Base-by-base conservation (phyloP, 2,113 vertebrate genomes). In the Menura novaehollandiae region DNA sequence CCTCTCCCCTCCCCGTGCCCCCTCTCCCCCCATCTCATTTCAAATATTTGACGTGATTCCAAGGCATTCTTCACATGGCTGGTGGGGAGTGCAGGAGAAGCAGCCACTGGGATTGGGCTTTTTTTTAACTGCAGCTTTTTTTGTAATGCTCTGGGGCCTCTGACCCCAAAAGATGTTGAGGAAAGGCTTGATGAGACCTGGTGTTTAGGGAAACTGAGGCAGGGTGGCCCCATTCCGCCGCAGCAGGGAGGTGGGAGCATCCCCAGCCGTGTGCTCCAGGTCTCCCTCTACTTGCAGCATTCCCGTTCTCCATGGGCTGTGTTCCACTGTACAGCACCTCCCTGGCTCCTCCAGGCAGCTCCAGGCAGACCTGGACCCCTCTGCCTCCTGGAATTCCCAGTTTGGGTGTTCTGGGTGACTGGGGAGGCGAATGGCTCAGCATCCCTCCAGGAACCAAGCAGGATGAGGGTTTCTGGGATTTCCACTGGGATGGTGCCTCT, bases 51-150 rank as follows among this genome's bases (percentile, higher is more conserved):
- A 90, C 1, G 23, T 53, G 73, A 60, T 84, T 96, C 93, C 88
- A 96, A 88, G 66, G 90, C 92, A 89, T 95, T 95, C 88, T 91
- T 93, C 85, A 75, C 47, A 56, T 84, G 91, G 95, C 94, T 96
- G 89, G 80, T 95, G 95, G 84, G 89, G 87, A 92, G 71, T 0
- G 0, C 72, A 56, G 68, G 69, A 92, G 79, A 63, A 95, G 51
- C 51, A 92, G 64, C 26, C 66, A 58, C 73, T 67, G 88, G 52
- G 66, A 44, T 33, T 46, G 37, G 1, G 68, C n/a, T 76, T 51
- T 21, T 16, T 43, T 78, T 74, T 13, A 32, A 64, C 64, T 28
- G 13, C 21, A 52, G 24, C 10, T 17, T 44, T 44, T 10, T 20
- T 44, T 11, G 20, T 55, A 33, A 43, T 49, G 26, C 26, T 49